A percentile compares a stretch with the other conserved stretches of the same genome.
Conservation (phyloP, 2,888 invertebrate genomes). For the Linnaemya vulpina region DNA sequence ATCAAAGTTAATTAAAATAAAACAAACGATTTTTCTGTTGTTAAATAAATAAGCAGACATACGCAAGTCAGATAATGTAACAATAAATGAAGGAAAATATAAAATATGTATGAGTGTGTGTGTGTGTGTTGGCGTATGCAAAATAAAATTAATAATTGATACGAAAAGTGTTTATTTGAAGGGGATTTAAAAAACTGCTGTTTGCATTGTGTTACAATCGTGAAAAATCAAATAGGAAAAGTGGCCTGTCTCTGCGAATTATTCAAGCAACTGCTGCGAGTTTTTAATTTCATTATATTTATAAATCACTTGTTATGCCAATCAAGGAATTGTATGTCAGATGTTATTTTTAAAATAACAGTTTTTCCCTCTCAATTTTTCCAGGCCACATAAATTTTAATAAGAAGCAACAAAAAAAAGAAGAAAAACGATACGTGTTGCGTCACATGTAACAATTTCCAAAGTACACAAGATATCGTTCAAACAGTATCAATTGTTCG, state of each 20-base stretch:
- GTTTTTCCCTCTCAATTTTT: conserved; percentile 31
- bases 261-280: not conserved
- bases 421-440: conserved; percentile 43
- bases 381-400: not conserved
- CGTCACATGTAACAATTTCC: conserved; percentile 60
- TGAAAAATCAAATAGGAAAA: not conserved
- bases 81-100: not conserved
- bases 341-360: not conserved
- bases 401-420: too few species aligned
- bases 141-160: conserved; percentile 46
- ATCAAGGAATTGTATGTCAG: not conserved
- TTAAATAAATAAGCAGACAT: conserved; percentile 41
- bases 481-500: conserved; percentile 32
- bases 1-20: conserved; percentile 60
- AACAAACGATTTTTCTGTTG: conserved; percentile 51
- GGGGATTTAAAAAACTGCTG: not conserved
- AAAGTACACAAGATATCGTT: conserved; percentile 59
- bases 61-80: not conserved
- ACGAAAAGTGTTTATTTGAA: conserved; percentile 52
- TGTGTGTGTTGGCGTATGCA: not conserved
- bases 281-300: not conserved
- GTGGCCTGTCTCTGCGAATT: not conserved
- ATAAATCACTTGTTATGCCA: not conserved
- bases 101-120: not conserved
- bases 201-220: not conserved